Percentiles rank a stretch among this genome's conserved stretches.
These are phyloP conservation scores for Nomada hirtipes DNA, from an alignment of 2,888 invertebrate genomes.

Conservation along the genomic window DNA sequence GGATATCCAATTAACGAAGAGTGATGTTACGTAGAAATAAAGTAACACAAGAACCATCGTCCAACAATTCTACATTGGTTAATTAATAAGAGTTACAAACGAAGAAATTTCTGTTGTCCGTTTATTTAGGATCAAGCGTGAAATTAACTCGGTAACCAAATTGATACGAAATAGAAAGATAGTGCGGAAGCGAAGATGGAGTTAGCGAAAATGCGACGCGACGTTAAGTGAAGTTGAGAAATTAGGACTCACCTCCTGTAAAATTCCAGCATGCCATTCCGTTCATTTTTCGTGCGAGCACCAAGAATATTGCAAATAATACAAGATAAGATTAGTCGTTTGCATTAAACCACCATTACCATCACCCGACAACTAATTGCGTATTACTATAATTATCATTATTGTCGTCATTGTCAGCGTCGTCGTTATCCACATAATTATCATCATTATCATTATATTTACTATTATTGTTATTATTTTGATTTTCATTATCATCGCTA, in stretches of 20 bases:
- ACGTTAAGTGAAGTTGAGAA: constrained; percentile 77
- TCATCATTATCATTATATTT: constrained; percentile 49
- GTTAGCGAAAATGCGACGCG: constrained; percentile 31
- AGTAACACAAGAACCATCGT: background rate
- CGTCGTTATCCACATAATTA: constrained; percentile 11
- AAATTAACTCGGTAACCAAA: background rate
- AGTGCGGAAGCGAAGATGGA: constrained; percentile 16
- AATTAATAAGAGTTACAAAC: background rate
- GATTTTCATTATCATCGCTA: constrained; percentile 51
- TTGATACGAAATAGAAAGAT: background rate
- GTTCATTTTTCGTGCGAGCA: constrained; percentile 83
- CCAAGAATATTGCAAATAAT: constrained; percentile 84
- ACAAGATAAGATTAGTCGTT: constrained; percentile 83
- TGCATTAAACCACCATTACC: constrained; percentile 80
- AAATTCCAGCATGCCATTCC: constrained; percentile 83
- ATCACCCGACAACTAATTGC: constrained; percentile 72
- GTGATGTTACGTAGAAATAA: background rate
- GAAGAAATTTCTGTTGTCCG: background rate
- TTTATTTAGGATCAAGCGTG: constrained; percentile 17
- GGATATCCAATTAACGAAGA: constrained; percentile 18
- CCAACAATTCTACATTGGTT: background rate
- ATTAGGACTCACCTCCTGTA: constrained; percentile 84
- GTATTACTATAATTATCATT: constrained; percentile 58
- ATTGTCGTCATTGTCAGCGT: background rate
- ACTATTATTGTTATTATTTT: constrained; percentile 47